Percentiles rank a stretch among this genome's conserved stretches.
phyloP scores from a whole-genome alignment of 1,140 invertebrate genomes.

The Oppia nitens region DNA sequence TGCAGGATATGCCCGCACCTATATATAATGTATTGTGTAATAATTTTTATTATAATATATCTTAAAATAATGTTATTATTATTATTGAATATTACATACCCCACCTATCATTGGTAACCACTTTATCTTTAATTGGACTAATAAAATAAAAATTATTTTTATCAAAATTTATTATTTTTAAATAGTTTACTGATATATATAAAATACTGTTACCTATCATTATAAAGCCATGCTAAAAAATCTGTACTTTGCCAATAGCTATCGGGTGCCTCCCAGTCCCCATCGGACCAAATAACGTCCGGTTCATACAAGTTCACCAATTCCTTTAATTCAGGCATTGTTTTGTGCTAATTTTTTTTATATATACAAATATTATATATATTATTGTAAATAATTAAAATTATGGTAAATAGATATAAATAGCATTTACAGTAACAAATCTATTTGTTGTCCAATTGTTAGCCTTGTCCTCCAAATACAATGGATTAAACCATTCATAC shows the following conservation, averaged over 20 bases:
- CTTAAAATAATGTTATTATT: too few species aligned
- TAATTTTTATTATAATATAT: too few species aligned
- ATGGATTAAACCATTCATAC: constrained; percentile 31
- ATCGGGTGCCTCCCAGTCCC: constrained; percentile 57
- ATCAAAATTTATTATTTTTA: constrained; percentile 14
- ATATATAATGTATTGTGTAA: too few species aligned
- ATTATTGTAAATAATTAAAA: too few species aligned
- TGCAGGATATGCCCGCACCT: constrained; percentile 29
- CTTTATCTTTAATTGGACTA: constrained; percentile 38
- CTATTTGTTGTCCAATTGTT: constrained; percentile 21
- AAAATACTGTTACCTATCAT: constrained; percentile 39
- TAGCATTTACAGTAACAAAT: constrained; percentile 27
- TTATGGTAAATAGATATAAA: too few species aligned
- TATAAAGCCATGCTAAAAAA: constrained; percentile 58
- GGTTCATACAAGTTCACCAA: constrained; percentile 57
- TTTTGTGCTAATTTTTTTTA: constrained; percentile 21
- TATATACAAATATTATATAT: too few species aligned
- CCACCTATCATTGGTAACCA: constrained; percentile 40
- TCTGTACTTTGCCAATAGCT: constrained; percentile 48
- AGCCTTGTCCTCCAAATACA: constrained; percentile 23
- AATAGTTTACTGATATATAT: constrained; percentile 3
- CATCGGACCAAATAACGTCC: constrained; percentile 67
- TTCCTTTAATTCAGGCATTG: constrained; percentile 33
- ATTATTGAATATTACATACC: too few species aligned
- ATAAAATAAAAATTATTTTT: too few species aligned